phyloP scores from a whole-genome alignment of 1,140 invertebrate genomes.

The Pomacea maculata region DNA sequence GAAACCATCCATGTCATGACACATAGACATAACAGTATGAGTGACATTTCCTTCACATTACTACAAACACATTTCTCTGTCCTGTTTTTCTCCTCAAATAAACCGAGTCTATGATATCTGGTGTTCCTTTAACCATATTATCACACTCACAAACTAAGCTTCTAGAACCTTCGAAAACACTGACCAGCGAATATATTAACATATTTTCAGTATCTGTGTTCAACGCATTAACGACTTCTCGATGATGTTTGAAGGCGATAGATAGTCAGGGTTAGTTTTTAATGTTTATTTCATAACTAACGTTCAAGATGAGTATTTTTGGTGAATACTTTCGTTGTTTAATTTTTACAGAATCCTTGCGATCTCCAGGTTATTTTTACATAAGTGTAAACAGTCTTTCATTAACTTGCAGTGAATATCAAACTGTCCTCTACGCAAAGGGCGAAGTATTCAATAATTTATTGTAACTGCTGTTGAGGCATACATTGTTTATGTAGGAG shows the following conservation, averaged over 20 bases:
- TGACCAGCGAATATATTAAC: not conserved
- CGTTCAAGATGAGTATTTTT: not conserved
- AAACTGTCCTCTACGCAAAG: not conserved
- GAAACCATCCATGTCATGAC: not conserved
- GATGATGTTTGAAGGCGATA: not conserved
- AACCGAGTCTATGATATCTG: not conserved
- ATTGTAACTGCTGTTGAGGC: not conserved
- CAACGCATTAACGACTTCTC: not conserved
- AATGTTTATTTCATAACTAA: not conserved
- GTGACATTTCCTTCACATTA: not conserved
- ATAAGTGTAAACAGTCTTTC: not conserved
- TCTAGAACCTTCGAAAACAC: not conserved
- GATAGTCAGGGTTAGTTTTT: too few species aligned
- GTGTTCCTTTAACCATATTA: not conserved
- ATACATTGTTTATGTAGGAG: too few species aligned
- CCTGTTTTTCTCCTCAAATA: not conserved
- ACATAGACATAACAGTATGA: not conserved
- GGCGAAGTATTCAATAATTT: too few species aligned
- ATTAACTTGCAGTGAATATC: not conserved
- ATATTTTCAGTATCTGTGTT: not conserved
- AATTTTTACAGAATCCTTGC: not conserved
- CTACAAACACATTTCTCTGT: not conserved
- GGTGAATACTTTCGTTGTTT: not conserved
- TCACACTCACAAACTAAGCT: not conserved
- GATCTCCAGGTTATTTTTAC: not conserved